These are phyloP conservation scores for Raja brachyura DNA, from an alignment of 2,113 vertebrate genomes.

Conservation along the genomic window DNA sequence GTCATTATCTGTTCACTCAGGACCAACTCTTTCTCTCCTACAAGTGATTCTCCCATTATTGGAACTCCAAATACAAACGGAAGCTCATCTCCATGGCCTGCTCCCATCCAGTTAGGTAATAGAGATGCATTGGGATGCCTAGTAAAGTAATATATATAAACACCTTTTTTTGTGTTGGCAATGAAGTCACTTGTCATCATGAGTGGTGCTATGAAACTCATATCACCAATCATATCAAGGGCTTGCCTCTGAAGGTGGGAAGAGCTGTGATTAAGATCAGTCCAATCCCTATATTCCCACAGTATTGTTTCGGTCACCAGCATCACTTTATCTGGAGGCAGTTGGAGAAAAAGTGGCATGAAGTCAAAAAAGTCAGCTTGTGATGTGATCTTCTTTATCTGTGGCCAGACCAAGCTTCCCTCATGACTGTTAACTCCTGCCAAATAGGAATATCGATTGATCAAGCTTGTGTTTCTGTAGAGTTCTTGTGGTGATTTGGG, in stretches of 20 bases:
- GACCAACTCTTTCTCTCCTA: not conserved
- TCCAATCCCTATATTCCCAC: slow-evolving; percentile 21
- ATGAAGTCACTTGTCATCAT: slow-evolving; percentile 4
- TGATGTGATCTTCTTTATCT: not conserved
- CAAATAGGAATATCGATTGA: not conserved
- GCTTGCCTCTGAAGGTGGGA: slow-evolving; percentile 19
- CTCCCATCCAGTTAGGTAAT: not conserved
- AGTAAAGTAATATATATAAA: slow-evolving; percentile 26
- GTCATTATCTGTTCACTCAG: slow-evolving; percentile 28
- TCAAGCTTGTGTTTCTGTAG: not conserved
- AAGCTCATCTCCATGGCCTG: slow-evolving; percentile 6
- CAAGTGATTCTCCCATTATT: not conserved
- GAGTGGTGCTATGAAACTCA: not conserved
- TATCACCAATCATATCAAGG: not conserved
- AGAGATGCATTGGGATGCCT: not conserved
- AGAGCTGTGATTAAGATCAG: not conserved
- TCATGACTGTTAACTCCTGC: not conserved
- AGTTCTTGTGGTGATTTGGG: slow-evolving; percentile 18
- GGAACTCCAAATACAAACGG: slow-evolving; percentile 21
- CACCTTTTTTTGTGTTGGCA: not conserved
- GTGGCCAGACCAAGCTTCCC: not conserved
- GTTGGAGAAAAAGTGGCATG: not conserved
- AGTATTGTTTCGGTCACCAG: not conserved
- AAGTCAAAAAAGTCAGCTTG: not conserved
- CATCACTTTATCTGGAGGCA: not conserved